Evolutionary conservation across 2,113 vertebrate species (phyloP), one percentile per base, ranked within the genome.

Genomic region (Origma solitaria): DNA sequence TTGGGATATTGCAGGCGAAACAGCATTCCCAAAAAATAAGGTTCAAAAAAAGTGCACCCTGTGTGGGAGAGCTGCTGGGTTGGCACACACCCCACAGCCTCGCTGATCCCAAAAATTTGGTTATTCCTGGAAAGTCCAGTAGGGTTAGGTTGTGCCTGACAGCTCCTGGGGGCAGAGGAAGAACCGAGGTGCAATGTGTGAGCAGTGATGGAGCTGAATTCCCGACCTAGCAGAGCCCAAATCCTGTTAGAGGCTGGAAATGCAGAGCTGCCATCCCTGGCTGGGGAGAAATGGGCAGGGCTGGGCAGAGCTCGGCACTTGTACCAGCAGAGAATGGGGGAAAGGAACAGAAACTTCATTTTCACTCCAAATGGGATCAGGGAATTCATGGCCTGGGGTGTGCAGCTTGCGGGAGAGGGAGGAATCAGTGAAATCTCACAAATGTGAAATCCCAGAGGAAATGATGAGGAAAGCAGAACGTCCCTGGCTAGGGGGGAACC

Each of bases 361-460:
- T 57, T 61, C 7, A 3, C 28, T 50, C 17, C 27, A 6, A 4
- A 25, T 18, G 22, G 8, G 33, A 13, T 3, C 10, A 25, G 22
- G 51, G 31, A 79, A 72, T 11, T 2, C 24, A 3, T 2, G 25
- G n/a, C 20, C 58, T 40, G 58, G 19, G 47, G n/a, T 31, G 16
- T 5, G 4, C 0, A 0, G 16, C 8, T 62, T 14, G 35, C 69
- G 58, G 49, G 47, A 62, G n/a, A n/a, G n/a, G n/a, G n/a, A n/a
- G n/a, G n/a, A n/a, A n/a, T n/a, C n/a, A n/a, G n/a, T n/a, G n/a
- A n/a, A n/a, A n/a, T 40, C 38, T 13, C 38, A 40, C 10, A 40
- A 40, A 40, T 40, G 19, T 5, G 30, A 68, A 62, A 88, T 38
- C 30, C 40, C 8, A 45, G 42, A 78, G 44, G 5, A 38, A 51